Conservation (phyloP, 2,888 invertebrate species). For the Sinelater perroti region DNA sequence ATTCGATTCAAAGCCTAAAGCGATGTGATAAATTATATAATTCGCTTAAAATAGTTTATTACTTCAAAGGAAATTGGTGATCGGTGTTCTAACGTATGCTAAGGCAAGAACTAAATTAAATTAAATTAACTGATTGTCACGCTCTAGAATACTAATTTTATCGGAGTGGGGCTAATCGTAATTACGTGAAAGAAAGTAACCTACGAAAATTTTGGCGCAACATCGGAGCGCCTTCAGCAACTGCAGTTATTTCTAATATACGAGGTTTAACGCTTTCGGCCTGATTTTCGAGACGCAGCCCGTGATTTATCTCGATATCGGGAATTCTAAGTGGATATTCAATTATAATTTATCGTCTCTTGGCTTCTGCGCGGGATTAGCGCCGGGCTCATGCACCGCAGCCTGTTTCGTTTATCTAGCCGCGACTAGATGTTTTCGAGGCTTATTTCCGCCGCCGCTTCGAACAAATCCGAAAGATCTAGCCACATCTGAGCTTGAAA, state of each 20-base stretch:
- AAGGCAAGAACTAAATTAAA: too few relatives aligned
- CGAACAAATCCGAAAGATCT: conserved; percentile 3
- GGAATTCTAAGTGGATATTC: conserved; percentile 23
- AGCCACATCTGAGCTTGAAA: conserved; percentile 5
- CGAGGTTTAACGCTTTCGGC: conserved; percentile 20
- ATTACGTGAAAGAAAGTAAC: conserved; percentile 17
- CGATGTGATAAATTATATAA: too few relatives aligned
- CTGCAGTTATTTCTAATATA: conserved; percentile 29
- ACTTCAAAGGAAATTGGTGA: too few relatives aligned
- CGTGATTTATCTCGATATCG: conserved; percentile 24
- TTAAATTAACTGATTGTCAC: too few relatives aligned
- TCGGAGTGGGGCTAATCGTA: too few relatives aligned
- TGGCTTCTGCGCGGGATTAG: conserved; percentile 7
- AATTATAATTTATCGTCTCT: conserved; percentile 26
- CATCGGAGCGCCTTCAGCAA: conserved; percentile 12
- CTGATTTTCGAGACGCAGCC: conserved; percentile 23
- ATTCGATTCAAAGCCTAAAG: too few relatives aligned
- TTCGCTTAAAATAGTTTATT: too few relatives aligned
- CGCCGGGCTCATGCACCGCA: not conserved
- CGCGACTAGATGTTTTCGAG: too few relatives aligned
- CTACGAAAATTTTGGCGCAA: not conserved
- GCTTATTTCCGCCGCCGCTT: too few relatives aligned
- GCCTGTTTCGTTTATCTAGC: too few relatives aligned
- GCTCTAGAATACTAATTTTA: too few relatives aligned
- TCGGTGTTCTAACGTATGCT: too few relatives aligned